Base-by-base conservation (phyloP, 2,113 vertebrate genomes). In the Eubucco bourcierii region DNA sequence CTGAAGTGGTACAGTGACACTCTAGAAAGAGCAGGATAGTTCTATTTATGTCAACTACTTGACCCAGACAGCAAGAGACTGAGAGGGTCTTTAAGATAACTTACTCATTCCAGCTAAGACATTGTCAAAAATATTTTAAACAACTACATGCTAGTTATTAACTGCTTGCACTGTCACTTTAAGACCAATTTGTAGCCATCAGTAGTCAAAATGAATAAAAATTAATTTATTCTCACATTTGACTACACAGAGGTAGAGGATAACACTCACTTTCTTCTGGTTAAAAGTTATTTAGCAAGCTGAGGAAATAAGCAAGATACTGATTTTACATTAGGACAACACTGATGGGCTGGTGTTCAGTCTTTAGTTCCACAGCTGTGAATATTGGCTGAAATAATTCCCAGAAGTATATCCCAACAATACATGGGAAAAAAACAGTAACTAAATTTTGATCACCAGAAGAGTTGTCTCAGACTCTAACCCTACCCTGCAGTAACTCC, bases 371-470 rank as follows among this genome's bases (percentile, higher is more conserved):
- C 77, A 79, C 86, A 95, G 92, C 80, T 95, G 92, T 65, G 59
- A 75, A 68, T 76, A 75, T 3, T 91, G 83, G 80, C 92, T 80
- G 55, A 80, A 87, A 20, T 55, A 75, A 88, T 34, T 93, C 88
- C 86, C 70, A 93, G 33, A 14, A 90, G 72, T 6, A 29, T 29
- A 80, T 77, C 52, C 21, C 47, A 90, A 88, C 12, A 90, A 80
- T 52, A 56, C 29, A 63, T 1, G 7, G 16, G 28, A 71, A 56
- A 83, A 73, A 67, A 4, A 3, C 5, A 74, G 27, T 4, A 71
- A 86, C 33, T 88, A 67, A 37, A 9, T 53, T 53, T 15, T 52
- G 21, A 68, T 64, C 15, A 53, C 55, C 53, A n/a, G 15, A 53
- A 81, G 27, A 88, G 28, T 18, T 78, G 68, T 33, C 46, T 90